Base-by-base conservation (phyloP, 2,888 invertebrate genomes). In the Anticlea derivata region DNA sequence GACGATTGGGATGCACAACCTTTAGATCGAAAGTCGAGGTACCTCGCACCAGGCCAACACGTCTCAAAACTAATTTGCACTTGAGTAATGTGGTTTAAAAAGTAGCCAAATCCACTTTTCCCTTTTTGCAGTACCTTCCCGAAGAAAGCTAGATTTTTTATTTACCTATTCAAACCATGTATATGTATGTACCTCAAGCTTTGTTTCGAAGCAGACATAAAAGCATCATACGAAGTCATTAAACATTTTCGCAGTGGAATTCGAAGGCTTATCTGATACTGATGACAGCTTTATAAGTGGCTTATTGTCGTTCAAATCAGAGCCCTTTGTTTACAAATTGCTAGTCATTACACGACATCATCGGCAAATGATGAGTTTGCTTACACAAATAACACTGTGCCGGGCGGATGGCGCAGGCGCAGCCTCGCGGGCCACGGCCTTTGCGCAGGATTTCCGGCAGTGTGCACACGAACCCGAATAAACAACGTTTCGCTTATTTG, bases 381-480 rank as follows among this genome's bases (percentile, higher is more conserved):
- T 57, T 65, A 56, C 55, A 66, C 56, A 66, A 69, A 70, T 65
- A 69, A 61, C 55, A 60, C 39, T 52, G 66, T 61, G 63, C 67
- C 61, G 62, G 62, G 64, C 64, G 63, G 65, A 65, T 58, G 58
- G 51, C 60, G 64, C 68, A 48, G 60, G 62, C 66, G 63, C 75
- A 80, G 78, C 79, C 78, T 78, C 76, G 78, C 61, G 58, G 51
- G 62, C 68, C 58, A 65, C 75, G 86, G 80, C 86, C 86, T 85
- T 78, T 74, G 67, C 73, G 74, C 85, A 86, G 86, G 86, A 88
- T 87, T 86, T 88, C 88, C 88, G 88, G 84, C 82, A 85, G 65
- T 73, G 66, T 74, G 75, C 76, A 71, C 80, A 76, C 76, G 75
- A 78, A 74, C 75, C 73, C 70, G 69, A 68, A 71, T 66, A 63